A percentile compares a stretch with the other conserved stretches of the same genome.
These are phyloP conservation scores for Liopterus haemorrhoidalis DNA, from an alignment of 2,888 invertebrate species.

Conservation along the genomic window DNA sequence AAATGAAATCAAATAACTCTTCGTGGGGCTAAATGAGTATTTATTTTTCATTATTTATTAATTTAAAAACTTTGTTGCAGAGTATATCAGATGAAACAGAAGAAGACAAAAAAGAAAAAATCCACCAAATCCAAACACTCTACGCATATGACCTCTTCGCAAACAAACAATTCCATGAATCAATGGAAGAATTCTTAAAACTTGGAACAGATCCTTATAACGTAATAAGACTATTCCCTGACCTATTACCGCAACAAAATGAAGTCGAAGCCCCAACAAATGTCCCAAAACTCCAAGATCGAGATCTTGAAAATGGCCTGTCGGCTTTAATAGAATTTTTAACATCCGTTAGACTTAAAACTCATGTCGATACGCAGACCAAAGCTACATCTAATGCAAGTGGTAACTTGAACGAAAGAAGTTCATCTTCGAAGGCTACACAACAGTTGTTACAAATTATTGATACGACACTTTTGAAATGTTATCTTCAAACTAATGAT, in stretches of 20 bases:
- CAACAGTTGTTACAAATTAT: constrained; percentile 80
- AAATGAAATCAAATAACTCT: too few species aligned
- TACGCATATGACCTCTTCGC: constrained; percentile 89
- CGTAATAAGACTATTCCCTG: constrained; percentile 91
- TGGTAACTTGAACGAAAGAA: constrained; percentile 44
- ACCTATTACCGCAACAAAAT: constrained; percentile 56
- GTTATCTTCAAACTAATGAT: constrained; percentile 94
- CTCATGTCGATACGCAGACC: constrained; percentile 46
- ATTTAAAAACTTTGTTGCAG: constrained; percentile 50
- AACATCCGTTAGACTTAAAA: constrained; percentile 62
- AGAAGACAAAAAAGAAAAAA: constrained; percentile 72
- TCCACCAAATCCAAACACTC: constrained; percentile 82
- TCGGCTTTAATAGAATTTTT: constrained; percentile 86
- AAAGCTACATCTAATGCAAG: constrained; percentile 39
- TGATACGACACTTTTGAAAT: constrained; percentile 94
- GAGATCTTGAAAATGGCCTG: constrained; percentile 81
- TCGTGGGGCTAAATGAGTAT: constrained; percentile 1
- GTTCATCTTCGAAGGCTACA: constrained; percentile 48
- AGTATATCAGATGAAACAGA: constrained; percentile 74
- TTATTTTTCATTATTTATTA: not conserved
- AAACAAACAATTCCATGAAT: constrained; percentile 78
- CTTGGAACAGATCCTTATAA: constrained; percentile 90
- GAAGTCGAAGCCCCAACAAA: constrained; percentile 41
- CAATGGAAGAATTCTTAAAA: constrained; percentile 86
- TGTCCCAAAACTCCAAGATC: constrained; percentile 63